Evolutionary conservation across 2,797 vertebrate species (phyloP).

Genomic region (Betta splendens): DNA sequence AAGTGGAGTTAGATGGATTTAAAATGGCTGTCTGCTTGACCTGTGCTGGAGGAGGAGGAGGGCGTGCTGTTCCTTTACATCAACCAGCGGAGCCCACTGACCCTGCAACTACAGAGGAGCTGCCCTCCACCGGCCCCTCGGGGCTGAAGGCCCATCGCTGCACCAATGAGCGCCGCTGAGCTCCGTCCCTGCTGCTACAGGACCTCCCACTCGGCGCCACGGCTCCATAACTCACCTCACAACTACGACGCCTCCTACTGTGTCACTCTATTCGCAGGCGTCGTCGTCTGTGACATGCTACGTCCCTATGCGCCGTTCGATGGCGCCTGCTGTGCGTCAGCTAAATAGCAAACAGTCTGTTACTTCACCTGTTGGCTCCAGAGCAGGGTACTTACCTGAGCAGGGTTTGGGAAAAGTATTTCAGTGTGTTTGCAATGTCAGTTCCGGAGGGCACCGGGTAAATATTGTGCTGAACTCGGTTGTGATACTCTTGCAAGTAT

Average conservation of each 20-base stretch:
- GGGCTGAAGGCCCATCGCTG: conserved; percentile 51
- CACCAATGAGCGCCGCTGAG: conserved; percentile 66
- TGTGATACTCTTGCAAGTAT: conserved; percentile 99
- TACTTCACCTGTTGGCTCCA: conserved; percentile 80
- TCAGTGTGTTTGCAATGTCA: conserved; percentile 99
- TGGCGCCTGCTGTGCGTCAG: conserved; percentile 34
- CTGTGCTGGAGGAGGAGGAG: conserved; percentile 62
- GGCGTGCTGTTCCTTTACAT: conserved; percentile 64
- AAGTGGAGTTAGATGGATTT: conserved; percentile 43
- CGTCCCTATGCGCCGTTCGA: conserved; percentile 16
- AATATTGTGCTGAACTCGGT: conserved; percentile 99
- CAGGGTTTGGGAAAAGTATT: conserved; percentile 99
- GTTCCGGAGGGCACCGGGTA: conserved; percentile 99
- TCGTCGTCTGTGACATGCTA: conserved; percentile 11
- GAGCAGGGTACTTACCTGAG: conserved; percentile 95
- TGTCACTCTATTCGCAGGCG: conserved; percentile 4
- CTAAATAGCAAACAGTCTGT: conserved; percentile 65
- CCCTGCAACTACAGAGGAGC: conserved; percentile 58
- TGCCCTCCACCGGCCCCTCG: conserved; percentile 39
- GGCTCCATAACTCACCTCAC: no score
- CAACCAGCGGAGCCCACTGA: conserved; percentile 66
- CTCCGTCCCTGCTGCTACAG: conserved; percentile 25
- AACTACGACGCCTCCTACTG: conserved; percentile 1
- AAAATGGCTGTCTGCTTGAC: conserved; percentile 75
- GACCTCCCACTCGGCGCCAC: conserved; percentile 20